These are phyloP conservation scores for Drosophila nigromelanica DNA, from an alignment of 1,140 invertebrate genomes.

Conservation along the genomic window DNA sequence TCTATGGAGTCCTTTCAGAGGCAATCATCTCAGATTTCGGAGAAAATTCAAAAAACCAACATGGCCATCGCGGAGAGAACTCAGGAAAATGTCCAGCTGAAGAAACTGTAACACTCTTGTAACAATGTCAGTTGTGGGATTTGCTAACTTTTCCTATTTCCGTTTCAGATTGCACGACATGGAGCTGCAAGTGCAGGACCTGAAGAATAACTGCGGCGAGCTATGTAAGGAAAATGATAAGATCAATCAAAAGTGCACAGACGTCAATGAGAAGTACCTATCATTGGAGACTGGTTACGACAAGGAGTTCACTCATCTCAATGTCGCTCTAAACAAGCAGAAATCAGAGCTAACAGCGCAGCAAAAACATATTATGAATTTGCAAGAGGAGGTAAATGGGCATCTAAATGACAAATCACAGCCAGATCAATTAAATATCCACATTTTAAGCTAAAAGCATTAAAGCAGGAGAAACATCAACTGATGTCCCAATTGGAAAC, in stretches of 20 bases:
- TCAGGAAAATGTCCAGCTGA: not conserved
- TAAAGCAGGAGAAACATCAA: not conserved
- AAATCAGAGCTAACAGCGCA: not conserved
- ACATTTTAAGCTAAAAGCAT: not conserved
- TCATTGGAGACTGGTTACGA: constrained; percentile 2
- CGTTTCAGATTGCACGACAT: not conserved
- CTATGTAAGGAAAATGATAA: not conserved
- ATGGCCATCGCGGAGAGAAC: not conserved
- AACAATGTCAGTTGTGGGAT: not conserved
- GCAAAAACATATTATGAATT: not conserved
- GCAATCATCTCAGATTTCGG: not conserved
- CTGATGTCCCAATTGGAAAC: not conserved
- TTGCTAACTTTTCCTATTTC: not conserved
- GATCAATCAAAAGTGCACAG: not conserved
- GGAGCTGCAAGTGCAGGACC: not conserved
- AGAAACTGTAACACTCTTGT: not conserved
- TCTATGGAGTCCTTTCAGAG: not conserved
- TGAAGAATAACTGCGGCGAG: not conserved
- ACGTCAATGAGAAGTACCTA: not conserved
- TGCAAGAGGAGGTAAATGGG: not conserved
- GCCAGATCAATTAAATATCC: not conserved
- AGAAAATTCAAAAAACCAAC: not conserved
- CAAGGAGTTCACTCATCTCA: not conserved
- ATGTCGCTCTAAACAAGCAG: not conserved
- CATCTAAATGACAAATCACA: not conserved